Evolutionary conservation across 2,797 vertebrate genomes (phyloP).

Genomic region (Tapirus indicus): DNA sequence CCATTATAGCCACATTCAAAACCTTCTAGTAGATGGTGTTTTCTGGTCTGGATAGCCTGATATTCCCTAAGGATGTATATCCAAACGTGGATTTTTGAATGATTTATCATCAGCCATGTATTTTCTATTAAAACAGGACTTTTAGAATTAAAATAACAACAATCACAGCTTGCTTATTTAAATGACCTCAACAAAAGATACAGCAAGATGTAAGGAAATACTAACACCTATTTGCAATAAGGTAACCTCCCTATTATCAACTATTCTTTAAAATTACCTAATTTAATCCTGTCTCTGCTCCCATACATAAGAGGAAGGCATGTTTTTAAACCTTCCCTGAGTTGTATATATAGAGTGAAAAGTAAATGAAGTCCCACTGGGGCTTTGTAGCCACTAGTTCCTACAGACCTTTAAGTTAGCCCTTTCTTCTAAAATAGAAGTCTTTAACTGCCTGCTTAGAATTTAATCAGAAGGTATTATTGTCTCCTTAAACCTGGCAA

Average conservation of each 20-base stretch:
- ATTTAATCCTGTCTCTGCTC: neutral
- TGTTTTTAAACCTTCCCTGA: neutral
- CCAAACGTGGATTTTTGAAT: neutral
- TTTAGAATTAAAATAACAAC: constrained; percentile 15
- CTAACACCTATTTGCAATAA: neutral
- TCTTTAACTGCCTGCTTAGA: neutral
- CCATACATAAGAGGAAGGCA: neutral
- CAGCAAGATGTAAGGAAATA: neutral
- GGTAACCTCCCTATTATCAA: neutral
- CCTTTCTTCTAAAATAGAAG: neutral
- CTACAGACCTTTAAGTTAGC: neutral
- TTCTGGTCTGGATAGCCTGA: neutral
- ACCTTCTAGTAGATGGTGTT: neutral
- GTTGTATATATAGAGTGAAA: neutral
- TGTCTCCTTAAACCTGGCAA: neutral
- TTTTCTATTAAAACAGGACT: neutral
- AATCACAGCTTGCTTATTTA: neutral
- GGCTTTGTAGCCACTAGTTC: neutral
- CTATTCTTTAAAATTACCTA: neutral
- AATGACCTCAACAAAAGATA: neutral
- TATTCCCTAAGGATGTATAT: neutral
- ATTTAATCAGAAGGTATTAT: neutral
- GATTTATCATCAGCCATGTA: neutral
- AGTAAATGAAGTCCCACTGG: neutral
- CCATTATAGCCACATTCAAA: neutral